phyloP scores from a whole-genome alignment of 2,888 invertebrate species.

The Itoplectis maculator region DNA sequence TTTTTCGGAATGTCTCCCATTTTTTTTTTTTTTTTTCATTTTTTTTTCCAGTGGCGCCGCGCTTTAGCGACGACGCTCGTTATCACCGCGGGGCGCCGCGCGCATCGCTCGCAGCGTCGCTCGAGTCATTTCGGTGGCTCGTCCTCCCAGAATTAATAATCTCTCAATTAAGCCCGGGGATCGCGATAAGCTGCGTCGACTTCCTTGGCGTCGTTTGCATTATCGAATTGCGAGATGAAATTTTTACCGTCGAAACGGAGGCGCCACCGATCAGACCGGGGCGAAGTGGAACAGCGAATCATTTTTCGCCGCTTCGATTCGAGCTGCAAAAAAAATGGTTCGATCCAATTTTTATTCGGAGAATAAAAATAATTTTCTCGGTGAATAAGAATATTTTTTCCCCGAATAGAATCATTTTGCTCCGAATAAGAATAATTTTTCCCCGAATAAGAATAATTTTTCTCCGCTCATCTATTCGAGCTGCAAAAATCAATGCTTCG shows the following conservation, averaged over 20 bases:
- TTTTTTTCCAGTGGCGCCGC: constrained; percentile 18
- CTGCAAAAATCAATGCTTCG: too few species aligned
- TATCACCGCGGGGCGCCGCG: constrained; percentile 55
- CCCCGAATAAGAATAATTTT: too few species aligned
- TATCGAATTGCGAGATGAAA: too few species aligned
- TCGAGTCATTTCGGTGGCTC: constrained; percentile 46
- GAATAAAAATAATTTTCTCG: too few species aligned
- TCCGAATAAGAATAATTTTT: too few species aligned
- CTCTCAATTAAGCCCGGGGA: constrained; percentile 61
- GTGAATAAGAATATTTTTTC: too few species aligned
- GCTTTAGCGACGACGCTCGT: constrained; percentile 55
- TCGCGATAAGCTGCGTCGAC: constrained; percentile 8
- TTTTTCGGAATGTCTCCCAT: neutral
- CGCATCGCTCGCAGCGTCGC: constrained; percentile 4
- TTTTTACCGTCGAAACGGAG: neutral
- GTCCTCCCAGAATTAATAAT: constrained; percentile 49
- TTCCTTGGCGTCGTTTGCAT: constrained; percentile 33
- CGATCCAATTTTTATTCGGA: neutral
- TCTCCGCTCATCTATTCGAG: too few species aligned
- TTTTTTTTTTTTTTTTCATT: constrained; percentile 10
- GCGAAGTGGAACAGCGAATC: too few species aligned
- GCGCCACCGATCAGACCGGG: neutral
- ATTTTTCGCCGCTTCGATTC: too few species aligned
- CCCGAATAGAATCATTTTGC: too few species aligned
- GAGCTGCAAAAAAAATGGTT: too few species aligned